These are phyloP conservation scores for Amblyjoppa proteus DNA, from an alignment of 2,888 invertebrate genomes.

Conservation along the genomic window DNA sequence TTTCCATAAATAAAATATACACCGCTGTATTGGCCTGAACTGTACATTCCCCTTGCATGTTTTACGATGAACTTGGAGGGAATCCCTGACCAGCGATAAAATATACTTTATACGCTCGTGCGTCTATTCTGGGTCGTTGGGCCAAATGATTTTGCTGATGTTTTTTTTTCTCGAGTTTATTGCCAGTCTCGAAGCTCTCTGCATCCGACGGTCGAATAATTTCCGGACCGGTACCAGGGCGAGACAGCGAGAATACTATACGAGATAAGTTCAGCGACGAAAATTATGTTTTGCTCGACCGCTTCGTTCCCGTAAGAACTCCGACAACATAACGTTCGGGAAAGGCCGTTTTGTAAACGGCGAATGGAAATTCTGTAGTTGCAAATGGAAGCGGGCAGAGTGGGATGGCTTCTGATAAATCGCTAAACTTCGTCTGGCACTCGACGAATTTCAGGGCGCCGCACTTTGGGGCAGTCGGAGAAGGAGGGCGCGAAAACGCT, in stretches of 20 bases:
- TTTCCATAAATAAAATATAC: constrained; percentile 35
- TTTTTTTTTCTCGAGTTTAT: constrained; percentile 14
- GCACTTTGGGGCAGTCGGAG: constrained; percentile 48
- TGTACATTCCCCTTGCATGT: neutral
- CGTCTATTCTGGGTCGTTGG: neutral
- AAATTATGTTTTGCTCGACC: constrained; percentile 58
- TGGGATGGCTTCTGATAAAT: constrained; percentile 66
- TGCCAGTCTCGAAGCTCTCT: constrained; percentile 8
- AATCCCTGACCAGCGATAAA: constrained; percentile 14
- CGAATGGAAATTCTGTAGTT: constrained; percentile 71
- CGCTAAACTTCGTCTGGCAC: constrained; percentile 70
- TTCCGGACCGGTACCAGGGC: constrained; percentile 1
- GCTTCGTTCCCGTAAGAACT: constrained; percentile 37
- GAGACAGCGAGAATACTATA: constrained; percentile 36
- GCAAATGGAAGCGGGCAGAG: constrained; percentile 27
- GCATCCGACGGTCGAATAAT: constrained; percentile 40
- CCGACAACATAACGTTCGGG: constrained; percentile 58
- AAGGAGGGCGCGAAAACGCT: constrained; percentile 23
- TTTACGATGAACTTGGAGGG: neutral
- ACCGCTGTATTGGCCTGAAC: neutral
- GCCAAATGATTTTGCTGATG: constrained; percentile 4
- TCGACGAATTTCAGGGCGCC: constrained; percentile 44
- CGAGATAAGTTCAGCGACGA: constrained; percentile 60
- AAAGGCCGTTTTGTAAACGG: constrained; percentile 69
- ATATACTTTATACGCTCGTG: neutral